Conservation (phyloP, 1,140 invertebrate species). For the Papilio dardanus region DNA sequence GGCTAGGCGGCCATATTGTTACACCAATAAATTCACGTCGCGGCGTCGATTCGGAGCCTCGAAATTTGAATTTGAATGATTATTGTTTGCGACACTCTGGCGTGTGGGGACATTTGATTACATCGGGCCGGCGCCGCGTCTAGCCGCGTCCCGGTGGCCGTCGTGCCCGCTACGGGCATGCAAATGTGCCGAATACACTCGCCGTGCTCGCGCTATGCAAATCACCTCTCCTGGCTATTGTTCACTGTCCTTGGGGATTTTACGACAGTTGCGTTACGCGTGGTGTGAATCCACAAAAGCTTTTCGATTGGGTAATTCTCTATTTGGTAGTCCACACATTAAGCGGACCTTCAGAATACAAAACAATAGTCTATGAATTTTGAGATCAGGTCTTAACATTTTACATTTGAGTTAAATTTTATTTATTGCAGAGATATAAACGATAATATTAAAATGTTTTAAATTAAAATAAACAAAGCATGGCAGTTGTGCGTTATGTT, state of each 20-base stretch:
- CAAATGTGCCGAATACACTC: slow-evolving; percentile 76
- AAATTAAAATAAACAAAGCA: background rate
- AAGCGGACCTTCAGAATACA: slow-evolving; percentile 37
- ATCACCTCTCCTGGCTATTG: slow-evolving; percentile 75
- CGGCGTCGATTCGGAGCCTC: slow-evolving; percentile 53
- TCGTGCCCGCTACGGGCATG: slow-evolving; percentile 65
- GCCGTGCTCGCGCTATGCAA: slow-evolving; percentile 65
- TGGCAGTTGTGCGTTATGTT: background rate
- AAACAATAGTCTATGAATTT: slow-evolving; percentile 43
- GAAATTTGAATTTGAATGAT: slow-evolving; percentile 71
- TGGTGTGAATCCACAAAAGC: slow-evolving; percentile 65
- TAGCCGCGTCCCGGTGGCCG: slow-evolving; percentile 47
- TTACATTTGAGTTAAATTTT: background rate
- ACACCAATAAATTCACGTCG: slow-evolving; percentile 62
- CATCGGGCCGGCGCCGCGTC: slow-evolving; percentile 61
- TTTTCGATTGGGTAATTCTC: slow-evolving; percentile 63
- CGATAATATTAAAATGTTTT: background rate
- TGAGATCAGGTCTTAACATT: slow-evolving; percentile 36
- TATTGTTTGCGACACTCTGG: slow-evolving; percentile 52
- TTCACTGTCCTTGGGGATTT: slow-evolving; percentile 73
- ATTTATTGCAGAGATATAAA: background rate
- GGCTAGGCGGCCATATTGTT: slow-evolving; percentile 47
- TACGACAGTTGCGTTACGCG: slow-evolving; percentile 59
- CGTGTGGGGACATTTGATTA: slow-evolving; percentile 56
- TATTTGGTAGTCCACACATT: slow-evolving; percentile 40